Base-by-base conservation (phyloP, 2,888 invertebrate genomes). In the Chesias legatella region DNA sequence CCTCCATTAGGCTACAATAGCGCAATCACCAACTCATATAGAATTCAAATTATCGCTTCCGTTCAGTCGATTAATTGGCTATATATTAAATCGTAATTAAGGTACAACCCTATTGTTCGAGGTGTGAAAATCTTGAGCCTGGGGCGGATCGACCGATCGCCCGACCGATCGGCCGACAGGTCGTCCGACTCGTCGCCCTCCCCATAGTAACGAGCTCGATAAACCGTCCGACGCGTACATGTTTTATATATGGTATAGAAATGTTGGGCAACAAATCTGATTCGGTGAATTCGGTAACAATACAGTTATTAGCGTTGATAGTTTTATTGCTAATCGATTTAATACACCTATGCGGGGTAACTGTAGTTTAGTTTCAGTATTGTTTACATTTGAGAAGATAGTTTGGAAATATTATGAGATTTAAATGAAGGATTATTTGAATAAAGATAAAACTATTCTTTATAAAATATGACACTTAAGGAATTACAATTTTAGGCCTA, bases 81-180 rank as follows among this genome's bases (percentile, higher is more conserved):
- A 84, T 84, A 83, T 83, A 84, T 86, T 86, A 84, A 81, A 83
- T 81, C 73, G 81, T 84, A 86, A 85, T 85, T 84, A 84, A 82
- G 76, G 75, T 75, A 67, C 77, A 69, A 70, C 77, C 73, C 62
- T 67, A 68, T 67, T 73, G 72, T 68, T 58, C 53, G 71, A 74
- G 74, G 79, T 79, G 77, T 61, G 68, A 75, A 79, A 74, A 73
- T 73, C 74, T 73, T 69, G 59, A 42, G 60, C 60, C 51, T 53
- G 47, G 35, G 53, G 67, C 60, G 60, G 56, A 61, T 58, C 62
- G 67, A 69, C 68, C 43, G 29, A 48, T 58, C 37, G 39, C 32
- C n/a, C 54, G 56, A 78, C 56, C 40, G 25, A 58, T 78, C 53
- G 48, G 7, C 1, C 23, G 34, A 39, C 23, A 27, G 1, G 33